phyloP scores from a whole-genome alignment of 2,797 vertebrate species.

The Enteromius radiatus region DNA sequence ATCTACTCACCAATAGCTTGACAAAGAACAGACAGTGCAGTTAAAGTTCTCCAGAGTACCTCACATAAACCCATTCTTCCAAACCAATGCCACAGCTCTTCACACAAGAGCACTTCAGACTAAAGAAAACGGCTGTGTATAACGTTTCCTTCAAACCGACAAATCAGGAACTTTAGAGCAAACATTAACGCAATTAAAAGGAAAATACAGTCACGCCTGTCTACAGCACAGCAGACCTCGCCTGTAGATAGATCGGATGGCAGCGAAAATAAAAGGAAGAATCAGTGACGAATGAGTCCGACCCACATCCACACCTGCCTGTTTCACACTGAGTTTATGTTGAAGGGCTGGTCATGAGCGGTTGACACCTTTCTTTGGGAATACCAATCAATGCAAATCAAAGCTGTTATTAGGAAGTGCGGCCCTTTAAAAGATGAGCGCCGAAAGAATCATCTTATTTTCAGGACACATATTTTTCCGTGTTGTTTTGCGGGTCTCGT shows the following conservation, averaged over 20 bases:
- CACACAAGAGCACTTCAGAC: slow-evolving; percentile 38
- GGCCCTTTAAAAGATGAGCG: slow-evolving; percentile 75
- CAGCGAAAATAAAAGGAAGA: neutral
- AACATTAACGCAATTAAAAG: neutral
- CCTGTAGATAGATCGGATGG: neutral
- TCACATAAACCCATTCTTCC: slow-evolving; percentile 77
- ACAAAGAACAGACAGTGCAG: slow-evolving; percentile 53
- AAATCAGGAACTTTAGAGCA: neutral
- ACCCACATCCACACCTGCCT: slow-evolving; percentile 15
- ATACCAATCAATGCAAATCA: slow-evolving; percentile 63
- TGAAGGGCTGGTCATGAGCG: slow-evolving; percentile 63
- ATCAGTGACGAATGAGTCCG: slow-evolving; percentile 4
- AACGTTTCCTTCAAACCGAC: neutral
- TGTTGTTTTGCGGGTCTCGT: slow-evolving; percentile 16
- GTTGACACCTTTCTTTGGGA: slow-evolving; percentile 71
- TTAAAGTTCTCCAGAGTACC: slow-evolving; percentile 65
- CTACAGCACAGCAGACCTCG: neutral
- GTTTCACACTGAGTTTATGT: slow-evolving; percentile 24
- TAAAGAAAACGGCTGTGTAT: neutral
- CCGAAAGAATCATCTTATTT: slow-evolving; percentile 38
- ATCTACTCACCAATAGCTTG: slow-evolving; percentile 67
- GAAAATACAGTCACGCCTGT: neutral
- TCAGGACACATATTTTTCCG: slow-evolving; percentile 1
- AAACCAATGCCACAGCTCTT: slow-evolving; percentile 56
- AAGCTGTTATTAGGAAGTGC: slow-evolving; percentile 14